These are phyloP conservation scores for Phaetusa simplex DNA, from an alignment of 2,113 vertebrate species.

Conservation along the genomic window DNA sequence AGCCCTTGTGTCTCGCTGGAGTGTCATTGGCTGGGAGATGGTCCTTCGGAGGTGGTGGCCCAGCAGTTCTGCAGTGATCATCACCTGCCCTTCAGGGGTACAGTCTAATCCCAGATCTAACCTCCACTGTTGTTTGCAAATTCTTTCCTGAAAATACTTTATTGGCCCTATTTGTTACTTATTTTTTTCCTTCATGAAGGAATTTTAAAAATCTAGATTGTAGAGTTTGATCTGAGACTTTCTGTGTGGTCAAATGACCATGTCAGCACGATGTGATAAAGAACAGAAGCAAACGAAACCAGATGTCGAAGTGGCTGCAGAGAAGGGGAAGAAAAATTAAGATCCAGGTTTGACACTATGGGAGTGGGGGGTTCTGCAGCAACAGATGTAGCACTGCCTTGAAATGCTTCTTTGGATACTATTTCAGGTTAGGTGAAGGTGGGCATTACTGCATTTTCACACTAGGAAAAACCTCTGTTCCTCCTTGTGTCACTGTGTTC, in stretches of 20 bases:
- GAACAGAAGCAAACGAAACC: neutral
- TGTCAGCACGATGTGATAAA: neutral
- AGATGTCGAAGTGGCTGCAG: neutral
- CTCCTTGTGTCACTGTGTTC: neutral
- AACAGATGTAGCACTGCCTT: neutral
- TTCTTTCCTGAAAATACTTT: conserved; percentile 4
- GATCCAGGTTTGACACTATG: neutral
- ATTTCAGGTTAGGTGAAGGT: neutral
- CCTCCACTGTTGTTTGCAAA: neutral
- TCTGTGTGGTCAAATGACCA: neutral
- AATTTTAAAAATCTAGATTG: neutral
- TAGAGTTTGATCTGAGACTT: neutral
- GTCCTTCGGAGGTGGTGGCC: neutral
- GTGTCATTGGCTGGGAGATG: conserved; percentile 25
- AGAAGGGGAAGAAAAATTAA: neutral
- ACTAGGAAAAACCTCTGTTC: neutral
- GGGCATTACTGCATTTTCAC: neutral
- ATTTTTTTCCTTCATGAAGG: neutral
- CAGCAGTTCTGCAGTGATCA: conserved; percentile 13
- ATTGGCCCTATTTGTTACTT: neutral
- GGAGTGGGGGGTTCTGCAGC: neutral
- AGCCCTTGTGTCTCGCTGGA: neutral
- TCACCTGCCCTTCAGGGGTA: neutral
- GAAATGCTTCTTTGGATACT: neutral
- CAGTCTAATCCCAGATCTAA: neutral